Base-by-base conservation (phyloP, 2,888 invertebrate genomes). In the Drosophila bunnanda region DNA sequence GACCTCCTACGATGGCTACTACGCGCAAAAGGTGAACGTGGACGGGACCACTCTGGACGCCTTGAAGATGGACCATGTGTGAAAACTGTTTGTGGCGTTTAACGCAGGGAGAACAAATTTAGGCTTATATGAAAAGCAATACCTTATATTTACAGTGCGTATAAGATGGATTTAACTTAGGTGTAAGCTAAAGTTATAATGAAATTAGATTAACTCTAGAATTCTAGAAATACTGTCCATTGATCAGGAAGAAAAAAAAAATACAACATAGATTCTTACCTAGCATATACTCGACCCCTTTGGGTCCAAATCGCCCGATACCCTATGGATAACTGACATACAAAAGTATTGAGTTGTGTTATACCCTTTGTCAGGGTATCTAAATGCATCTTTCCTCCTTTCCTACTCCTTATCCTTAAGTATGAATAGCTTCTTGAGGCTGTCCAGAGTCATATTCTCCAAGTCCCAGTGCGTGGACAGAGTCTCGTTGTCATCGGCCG, bases 401-500 rank as follows among this genome's bases (percentile, higher is more conserved):
- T 30, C 13, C 5, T 32, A 69, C 32, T 43, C 44, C 15, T 53
- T 59, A 3, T 50, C 59, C 20, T 71, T 70, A 15, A 91, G 76
- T 25, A 68, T 65, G 58, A 91, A 91, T 15, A 91, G 78, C 58
- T 82, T 70, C 36, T 73, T 80, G 20, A 91, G 71, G 60, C 77
- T 82, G 7, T 81, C 74, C 13, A 90, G 48, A 6, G 91, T 80
- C 80, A 91, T 80, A 52, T 89, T 89, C 10, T 89, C 83, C 20
- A 91, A 77, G 65, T 90, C 88, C 91, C 91, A 91, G 38, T 89
- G 85, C 2, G 88, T 86, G 12, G 75, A 58, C 48, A 82, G 69
- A 2, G 88, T 78, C n/a, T 76, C 74, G 44, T 92, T 91, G 15
- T 93, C 91, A 54, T 91, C 90, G 30, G 93, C 92, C 2, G 83